These are phyloP conservation scores for Zoroaster sp. DNA, from an alignment of 53 echinoderm and acorn worm genomes.

Conservation along the genomic window DNA sequence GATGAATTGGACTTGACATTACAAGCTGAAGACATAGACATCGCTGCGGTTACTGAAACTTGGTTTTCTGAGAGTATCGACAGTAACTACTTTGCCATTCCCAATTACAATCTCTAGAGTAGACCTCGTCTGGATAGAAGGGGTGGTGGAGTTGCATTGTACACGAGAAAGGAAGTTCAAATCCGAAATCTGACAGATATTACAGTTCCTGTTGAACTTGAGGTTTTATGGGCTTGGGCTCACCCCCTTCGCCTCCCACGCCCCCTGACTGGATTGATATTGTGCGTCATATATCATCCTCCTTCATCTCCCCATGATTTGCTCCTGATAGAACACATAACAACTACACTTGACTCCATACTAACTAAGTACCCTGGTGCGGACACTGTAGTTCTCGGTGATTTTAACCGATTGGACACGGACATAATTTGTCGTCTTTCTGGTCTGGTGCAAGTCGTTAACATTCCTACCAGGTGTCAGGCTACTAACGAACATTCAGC, in stretches of 20 bases:
- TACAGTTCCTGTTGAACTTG: slow-evolving; percentile 15
- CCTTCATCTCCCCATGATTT: not conserved
- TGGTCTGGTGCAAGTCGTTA: slow-evolving; percentile 50
- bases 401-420: slow-evolving; percentile 52
- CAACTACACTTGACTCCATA: slow-evolving; percentile 40
- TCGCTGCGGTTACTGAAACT: no score
- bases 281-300: slow-evolving; percentile 11
- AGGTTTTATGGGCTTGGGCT: slow-evolving; percentile 10
- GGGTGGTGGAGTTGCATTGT: slow-evolving; percentile 6
- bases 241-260: slow-evolving; percentile 29
- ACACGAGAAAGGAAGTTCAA: not conserved
- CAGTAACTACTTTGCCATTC: slow-evolving; percentile 11
- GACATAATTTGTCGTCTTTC: slow-evolving; percentile 12
- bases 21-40: no score
- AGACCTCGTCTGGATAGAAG: not conserved
- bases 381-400: no score
- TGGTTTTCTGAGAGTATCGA: no score
- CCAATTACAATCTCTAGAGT: not conserved
- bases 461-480: slow-evolving; percentile 29
- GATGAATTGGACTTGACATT: no score
- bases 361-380: slow-evolving; percentile 28
- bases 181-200: not conserved
- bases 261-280: not conserved
- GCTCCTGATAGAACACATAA: not conserved
- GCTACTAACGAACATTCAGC: slow-evolving; percentile 2